Conservation (phyloP, 64 coral and sea anemone species). For the Stichodactyla mertensii region DNA sequence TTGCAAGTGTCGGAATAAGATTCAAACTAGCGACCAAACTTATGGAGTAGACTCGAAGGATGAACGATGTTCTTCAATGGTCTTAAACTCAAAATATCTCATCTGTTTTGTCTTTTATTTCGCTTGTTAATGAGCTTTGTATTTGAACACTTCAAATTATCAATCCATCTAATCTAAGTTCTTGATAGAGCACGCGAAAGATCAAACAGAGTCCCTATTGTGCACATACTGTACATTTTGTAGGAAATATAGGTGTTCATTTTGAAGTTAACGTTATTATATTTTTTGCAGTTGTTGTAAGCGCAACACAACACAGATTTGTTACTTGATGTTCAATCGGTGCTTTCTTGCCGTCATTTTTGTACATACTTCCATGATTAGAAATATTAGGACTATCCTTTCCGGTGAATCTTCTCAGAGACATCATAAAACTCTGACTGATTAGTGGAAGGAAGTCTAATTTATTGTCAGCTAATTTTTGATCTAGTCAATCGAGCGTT, state of each 20-base stretch:
- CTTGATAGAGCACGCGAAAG: conserved; percentile 12
- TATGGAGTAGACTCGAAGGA: neutral
- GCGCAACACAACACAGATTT: neutral
- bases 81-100: neutral
- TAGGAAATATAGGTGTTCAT: neutral
- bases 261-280: neutral
- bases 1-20: neutral
- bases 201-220: neutral
- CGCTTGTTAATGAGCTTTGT: conserved; percentile 11
- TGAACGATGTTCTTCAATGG: neutral
- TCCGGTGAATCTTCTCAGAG: neutral
- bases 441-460: neutral
- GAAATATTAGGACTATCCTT: neutral
- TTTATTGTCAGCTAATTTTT: conserved; percentile 20
- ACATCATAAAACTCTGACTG: neutral
- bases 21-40: neutral
- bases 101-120: conserved; percentile 15
- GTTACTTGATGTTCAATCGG: neutral
- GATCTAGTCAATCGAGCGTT: neutral
- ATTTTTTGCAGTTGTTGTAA: neutral
- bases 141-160: conserved; percentile 14
- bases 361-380: neutral
- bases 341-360: neutral
- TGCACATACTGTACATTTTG: neutral
- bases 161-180: conserved; percentile 3